Evolutionary conservation across 2,888 invertebrate genomes (phyloP).

Genomic region (Ptilodon capucinus): DNA sequence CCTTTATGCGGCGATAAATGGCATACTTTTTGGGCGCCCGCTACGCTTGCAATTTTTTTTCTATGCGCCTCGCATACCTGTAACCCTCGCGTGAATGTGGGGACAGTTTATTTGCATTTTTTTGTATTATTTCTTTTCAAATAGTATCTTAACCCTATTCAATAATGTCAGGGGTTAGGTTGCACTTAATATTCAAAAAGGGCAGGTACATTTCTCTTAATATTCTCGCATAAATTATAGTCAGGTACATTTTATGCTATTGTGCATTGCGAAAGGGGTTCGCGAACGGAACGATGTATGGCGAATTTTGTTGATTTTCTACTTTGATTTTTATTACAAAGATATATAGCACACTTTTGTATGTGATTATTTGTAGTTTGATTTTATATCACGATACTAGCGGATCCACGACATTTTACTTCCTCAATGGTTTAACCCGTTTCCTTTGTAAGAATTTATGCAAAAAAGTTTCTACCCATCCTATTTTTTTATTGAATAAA

Average conservation of each 20-base stretch:
- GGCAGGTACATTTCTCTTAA: conserved; percentile 83
- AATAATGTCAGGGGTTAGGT: conserved; percentile 83
- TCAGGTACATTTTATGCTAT: conserved; percentile 81
- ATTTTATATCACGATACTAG: conserved; percentile 48
- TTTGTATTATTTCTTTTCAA: conserved; percentile 78
- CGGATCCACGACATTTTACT: conserved; percentile 76
- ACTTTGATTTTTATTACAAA: conserved; percentile 44
- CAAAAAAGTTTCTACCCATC: conserved; percentile 83
- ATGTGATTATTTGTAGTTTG: conserved; percentile 40
- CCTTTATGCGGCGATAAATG: conserved; percentile 41
- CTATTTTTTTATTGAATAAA: conserved; percentile 83
- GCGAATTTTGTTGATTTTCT: conserved; percentile 30
- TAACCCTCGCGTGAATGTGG: conserved; percentile 65
- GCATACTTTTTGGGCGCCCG: conserved; percentile 51
- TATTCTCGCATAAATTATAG: conserved; percentile 83
- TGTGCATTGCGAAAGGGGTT: conserved; percentile 65
- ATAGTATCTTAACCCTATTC: conserved; percentile 82
- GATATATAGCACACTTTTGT: conserved; percentile 42
- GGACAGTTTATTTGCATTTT: conserved; percentile 83
- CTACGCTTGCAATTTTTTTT: conserved; percentile 69
- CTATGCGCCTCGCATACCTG: conserved; percentile 62
- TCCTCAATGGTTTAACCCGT: conserved; percentile 81
- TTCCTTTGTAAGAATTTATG: conserved; percentile 82
- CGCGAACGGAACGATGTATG: conserved; percentile 48
- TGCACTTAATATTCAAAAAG: conserved; percentile 83